Evolutionary conservation across 2,888 invertebrate species (phyloP), one percentile per base, ranked within the genome.

Genomic region (Acleris laterana): DNA sequence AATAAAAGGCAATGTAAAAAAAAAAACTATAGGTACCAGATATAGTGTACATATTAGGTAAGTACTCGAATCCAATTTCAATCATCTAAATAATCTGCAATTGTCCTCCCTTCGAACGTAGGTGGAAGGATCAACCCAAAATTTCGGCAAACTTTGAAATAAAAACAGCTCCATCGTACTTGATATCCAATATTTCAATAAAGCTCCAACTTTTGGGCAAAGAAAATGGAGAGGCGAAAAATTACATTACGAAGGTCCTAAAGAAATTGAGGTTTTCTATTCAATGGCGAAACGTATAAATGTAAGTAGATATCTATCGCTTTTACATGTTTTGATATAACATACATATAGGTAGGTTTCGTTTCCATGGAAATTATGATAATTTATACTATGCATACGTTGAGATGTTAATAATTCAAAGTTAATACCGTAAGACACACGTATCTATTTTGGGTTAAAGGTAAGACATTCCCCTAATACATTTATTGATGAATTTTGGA

Each of bases 121-220:
- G 66, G 57, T 66, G 46, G 69, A 61, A 62, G 62, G 63, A 63
- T 69, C 68, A 58, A 48, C 44, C 51, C 52, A 60, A 64, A 64
- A 58, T 64, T 68, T 68, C 58, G 58, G 63, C 68, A 87, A 89
- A 79, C 87, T 89, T 88, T 83, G 83, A 87, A 86, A 88, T 84
- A 88, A 86, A 88, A 88, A 87, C 86, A 89, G 86, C 82, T 87
- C 82, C 73, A 84, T 85, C 86, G 85, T 81, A 87, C 87, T 91
- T 88, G 89, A 91, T 88, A 91, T 90, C 88, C 89, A 88, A 90
- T 91, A 90, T 90, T 91, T 89, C 90, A 89, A 92, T 90, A 89
- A 88, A 82, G 79, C 83, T 81, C 81, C 80, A 87, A 88, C 83
- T 90, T 90, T 88, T 81, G 80, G 85, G 83, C 69, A 82, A 82